phyloP scores from a whole-genome alignment of 2,888 invertebrate genomes.

The Quadroppia sp. region DNA sequence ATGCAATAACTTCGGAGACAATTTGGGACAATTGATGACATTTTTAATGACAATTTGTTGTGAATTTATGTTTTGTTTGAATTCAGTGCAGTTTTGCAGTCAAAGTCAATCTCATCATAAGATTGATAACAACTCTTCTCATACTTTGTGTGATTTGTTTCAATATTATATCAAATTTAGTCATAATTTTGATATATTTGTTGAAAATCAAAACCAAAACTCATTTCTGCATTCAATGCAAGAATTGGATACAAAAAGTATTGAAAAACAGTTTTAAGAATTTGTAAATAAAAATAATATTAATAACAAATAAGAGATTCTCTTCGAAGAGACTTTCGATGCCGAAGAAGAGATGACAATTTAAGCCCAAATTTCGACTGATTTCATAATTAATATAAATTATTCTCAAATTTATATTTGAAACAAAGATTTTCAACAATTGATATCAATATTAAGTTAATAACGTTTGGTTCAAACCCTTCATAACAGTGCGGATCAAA shows the following conservation, averaged over 20 bases:
- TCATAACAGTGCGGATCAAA: slow-evolving; percentile 25
- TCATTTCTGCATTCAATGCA: neutral
- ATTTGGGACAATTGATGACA: neutral
- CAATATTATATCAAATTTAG: neutral
- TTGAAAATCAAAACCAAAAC: neutral
- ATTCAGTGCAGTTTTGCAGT: neutral
- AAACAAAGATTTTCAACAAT: neutral
- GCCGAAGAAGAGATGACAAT: neutral
- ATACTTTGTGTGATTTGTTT: neutral
- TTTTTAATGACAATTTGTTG: slow-evolving; percentile 4
- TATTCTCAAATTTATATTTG: neutral
- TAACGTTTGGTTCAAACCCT: neutral
- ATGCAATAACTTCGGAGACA: slow-evolving; percentile 69
- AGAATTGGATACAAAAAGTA: neutral
- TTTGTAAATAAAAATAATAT: neutral
- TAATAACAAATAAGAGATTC: neutral
- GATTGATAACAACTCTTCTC: slow-evolving; percentile 6
- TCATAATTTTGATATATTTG: slow-evolving; percentile 5
- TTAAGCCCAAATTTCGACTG: too few species aligned
- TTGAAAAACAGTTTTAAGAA: neutral
- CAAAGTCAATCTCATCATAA: neutral
- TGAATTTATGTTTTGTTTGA: neutral
- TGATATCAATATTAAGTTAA: slow-evolving; percentile 1
- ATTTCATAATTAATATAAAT: too few species aligned
- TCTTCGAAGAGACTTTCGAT: neutral